Evolutionary conservation across 2,113 vertebrate species (phyloP), one percentile per base, ranked within the genome.

Genomic region (Rhizomys pruinosus): DNA sequence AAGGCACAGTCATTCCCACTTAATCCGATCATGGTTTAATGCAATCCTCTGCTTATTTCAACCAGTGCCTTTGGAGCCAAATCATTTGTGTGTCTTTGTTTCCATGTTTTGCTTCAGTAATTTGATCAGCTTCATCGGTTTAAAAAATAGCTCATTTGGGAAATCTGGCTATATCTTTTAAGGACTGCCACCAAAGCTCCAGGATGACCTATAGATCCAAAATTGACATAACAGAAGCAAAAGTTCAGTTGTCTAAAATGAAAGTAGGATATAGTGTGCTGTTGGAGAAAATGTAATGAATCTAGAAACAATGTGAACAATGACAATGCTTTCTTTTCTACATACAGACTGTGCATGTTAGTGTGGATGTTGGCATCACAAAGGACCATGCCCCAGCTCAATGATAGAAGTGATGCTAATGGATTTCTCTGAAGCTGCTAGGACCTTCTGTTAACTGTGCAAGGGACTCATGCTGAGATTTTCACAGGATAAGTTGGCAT

Each of bases 1-100:
- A 91, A 95, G 95, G 72, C 61, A 7, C 91, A 76, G 72, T 96
- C 94, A 87, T 94, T 92, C 87, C 80, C 71, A 79, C 84, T 96
- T 96, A 97, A 97, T 96, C 95, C 20, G 42, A 97, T 97, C 95
- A 94, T 3, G 16, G 94, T 96, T 97, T 97, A 97, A 97, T 97
- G 57, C 96, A 93, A 95, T 93, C 92, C 91, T 94, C 93, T 94
- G 89, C 91, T 96, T 97, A 96, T 95, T 97, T 95, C 94, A 94
- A n/a, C 92, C 94, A 94, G 91, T 27, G 80, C 80, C 89, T 96
- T 95, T 96, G 87, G 92, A 97, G 91, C 80, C 94, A 96, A 96
- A 96, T 97, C 95, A 94, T 77, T 96, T 95, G 89, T 92, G 86
- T 85, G 87, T 96, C 89, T 97, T 92, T 94, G 87, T 96, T 94